Conservation (phyloP, 2,888 invertebrate genomes). For the Lycia hirtaria region DNA sequence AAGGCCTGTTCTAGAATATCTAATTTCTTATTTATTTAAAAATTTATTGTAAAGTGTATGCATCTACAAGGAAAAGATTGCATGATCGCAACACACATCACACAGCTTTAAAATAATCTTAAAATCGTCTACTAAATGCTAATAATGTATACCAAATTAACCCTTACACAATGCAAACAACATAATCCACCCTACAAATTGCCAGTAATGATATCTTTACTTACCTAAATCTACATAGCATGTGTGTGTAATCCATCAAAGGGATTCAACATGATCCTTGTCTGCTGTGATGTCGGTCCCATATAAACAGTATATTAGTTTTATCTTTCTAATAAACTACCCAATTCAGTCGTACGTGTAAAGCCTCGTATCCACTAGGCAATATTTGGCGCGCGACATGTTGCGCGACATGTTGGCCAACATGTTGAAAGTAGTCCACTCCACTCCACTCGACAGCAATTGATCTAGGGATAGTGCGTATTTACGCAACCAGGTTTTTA, state of each 20-base stretch:
- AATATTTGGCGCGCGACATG: background rate
- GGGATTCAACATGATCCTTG: slow-evolving; percentile 32
- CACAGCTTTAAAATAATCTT: too few species aligned
- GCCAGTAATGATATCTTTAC: slow-evolving; percentile 19
- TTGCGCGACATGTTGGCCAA: too few species aligned
- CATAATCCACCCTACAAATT: slow-evolving; percentile 15
- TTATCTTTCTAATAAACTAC: background rate
- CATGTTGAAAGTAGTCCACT: too few species aligned
- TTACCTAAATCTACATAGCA: slow-evolving; percentile 26
- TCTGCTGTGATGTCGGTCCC: slow-evolving; percentile 4
- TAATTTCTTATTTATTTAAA: too few species aligned
- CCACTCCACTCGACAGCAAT: too few species aligned
- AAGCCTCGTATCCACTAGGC: background rate
- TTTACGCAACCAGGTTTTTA: too few species aligned
- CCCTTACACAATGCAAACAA: slow-evolving; percentile 3
- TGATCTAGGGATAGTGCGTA: too few species aligned
- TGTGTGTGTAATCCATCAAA: slow-evolving; percentile 30
- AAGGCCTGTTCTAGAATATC: too few species aligned
- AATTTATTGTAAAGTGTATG: too few species aligned
- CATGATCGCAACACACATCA: too few species aligned
- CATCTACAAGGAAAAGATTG: too few species aligned
- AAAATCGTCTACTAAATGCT: background rate
- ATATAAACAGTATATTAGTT: slow-evolving; percentile 14
- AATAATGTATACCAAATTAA: slow-evolving; percentile 10
- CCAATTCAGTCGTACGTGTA: too few species aligned